phyloP scores from a whole-genome alignment of 2,113 vertebrate genomes.

The Oreocharis arfaki region DNA sequence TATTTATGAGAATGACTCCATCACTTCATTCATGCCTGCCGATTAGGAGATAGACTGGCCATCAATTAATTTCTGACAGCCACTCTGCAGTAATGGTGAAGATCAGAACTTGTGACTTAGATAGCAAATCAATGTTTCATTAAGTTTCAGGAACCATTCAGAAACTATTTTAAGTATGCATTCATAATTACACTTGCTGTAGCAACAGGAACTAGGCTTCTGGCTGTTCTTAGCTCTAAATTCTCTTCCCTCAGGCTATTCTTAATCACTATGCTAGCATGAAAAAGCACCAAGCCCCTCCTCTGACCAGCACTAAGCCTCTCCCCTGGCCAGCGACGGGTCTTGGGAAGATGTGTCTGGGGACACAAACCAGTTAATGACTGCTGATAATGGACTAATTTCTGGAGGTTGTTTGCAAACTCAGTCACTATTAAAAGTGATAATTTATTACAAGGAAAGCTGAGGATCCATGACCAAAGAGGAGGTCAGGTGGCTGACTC shows the following conservation, averaged over 20 bases:
- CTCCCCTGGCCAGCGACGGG: neutral
- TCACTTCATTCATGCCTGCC: neutral
- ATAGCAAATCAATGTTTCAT: neutral
- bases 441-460: neutral
- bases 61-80: slow-evolving; percentile 2
- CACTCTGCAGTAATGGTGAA: neutral
- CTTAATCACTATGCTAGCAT: neutral
- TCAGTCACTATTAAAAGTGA: neutral
- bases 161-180: neutral
- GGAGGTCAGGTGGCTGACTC: neutral
- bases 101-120: neutral
- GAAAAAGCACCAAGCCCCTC: neutral
- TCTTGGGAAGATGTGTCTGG: neutral
- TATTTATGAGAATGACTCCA: neutral
- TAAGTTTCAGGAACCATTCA: slow-evolving; percentile 2
- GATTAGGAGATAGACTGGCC: neutral
- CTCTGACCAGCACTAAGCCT: neutral
- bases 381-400: neutral
- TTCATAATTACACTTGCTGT: neutral
- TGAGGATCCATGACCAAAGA: neutral
- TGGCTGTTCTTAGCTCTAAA: neutral
- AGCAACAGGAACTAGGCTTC: neutral
- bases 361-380: neutral
- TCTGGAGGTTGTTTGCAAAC: neutral
- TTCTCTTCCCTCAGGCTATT: neutral